phyloP scores from a whole-genome alignment of 2,888 invertebrate genomes.

The Syritta pipiens region DNA sequence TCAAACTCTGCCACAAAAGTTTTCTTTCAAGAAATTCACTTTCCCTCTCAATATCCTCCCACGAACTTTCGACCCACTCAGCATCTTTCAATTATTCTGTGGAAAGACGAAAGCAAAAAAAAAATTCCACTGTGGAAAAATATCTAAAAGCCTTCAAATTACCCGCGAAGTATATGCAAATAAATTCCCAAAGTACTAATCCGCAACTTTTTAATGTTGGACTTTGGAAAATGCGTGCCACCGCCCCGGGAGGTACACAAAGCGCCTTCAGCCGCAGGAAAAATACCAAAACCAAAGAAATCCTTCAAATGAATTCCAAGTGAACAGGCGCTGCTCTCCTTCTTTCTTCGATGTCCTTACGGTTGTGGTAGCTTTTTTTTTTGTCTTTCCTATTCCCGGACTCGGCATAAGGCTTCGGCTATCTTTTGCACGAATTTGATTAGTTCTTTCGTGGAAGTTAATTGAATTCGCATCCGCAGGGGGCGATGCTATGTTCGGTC shows the following conservation, averaged over 20 bases:
- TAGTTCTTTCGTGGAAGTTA: slow-evolving; percentile 5
- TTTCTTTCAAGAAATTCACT: too few relatives aligned
- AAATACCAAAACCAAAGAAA: slow-evolving; percentile 10
- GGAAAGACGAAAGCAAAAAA: not conserved
- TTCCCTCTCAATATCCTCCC: too few relatives aligned
- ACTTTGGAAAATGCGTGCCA: slow-evolving; percentile 23
- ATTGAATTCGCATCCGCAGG: slow-evolving; percentile 10
- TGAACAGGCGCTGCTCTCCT: not conserved
- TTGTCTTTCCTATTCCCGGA: not conserved
- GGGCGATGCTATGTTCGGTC: too few relatives aligned
- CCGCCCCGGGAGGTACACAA: not conserved
- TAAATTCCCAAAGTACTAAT: slow-evolving; percentile 16
- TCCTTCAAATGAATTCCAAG: slow-evolving; percentile 8
- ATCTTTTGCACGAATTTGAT: slow-evolving; percentile 12
- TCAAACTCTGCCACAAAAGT: too few relatives aligned
- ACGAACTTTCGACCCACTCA: too few relatives aligned
- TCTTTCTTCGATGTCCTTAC: not conserved
- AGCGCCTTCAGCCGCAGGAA: slow-evolving; percentile 1
- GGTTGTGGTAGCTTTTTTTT: not conserved
- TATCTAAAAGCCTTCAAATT: slow-evolving; percentile 4
- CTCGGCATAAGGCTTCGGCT: not conserved
- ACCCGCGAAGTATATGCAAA: not conserved
- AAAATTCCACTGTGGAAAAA: not conserved
- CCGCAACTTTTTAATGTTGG: slow-evolving; percentile 7
- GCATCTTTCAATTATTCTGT: not conserved